These are phyloP conservation scores for Cydia fagiglandana DNA, from an alignment of 1,140 invertebrate species.

Conservation along the genomic window DNA sequence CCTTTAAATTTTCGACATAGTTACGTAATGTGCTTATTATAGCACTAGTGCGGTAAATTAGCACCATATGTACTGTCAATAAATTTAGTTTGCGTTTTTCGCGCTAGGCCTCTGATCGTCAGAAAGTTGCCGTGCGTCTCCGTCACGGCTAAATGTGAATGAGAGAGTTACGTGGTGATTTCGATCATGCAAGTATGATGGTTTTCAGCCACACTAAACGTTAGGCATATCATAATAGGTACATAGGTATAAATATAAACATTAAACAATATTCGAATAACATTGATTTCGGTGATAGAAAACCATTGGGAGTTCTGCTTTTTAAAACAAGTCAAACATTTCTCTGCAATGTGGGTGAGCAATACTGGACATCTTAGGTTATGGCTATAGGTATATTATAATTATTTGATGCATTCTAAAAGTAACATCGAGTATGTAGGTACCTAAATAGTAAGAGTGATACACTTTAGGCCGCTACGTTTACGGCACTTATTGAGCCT, in stretches of 20 bases:
- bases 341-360: neutral
- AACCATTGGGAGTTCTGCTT: neutral
- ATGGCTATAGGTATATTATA: neutral
- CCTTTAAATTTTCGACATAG: no score
- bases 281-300: slow-evolving; percentile 7
- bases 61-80: neutral
- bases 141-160: neutral
- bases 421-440: neutral
- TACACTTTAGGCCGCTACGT: no score
- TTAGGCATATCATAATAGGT: neutral
- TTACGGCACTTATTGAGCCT: no score
- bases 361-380: neutral
- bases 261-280: slow-evolving; percentile 18
- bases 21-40: no score
- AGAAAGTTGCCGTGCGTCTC: neutral
- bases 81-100: neutral
- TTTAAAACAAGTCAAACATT: neutral
- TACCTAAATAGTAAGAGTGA: neutral
- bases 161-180: neutral
- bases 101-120: no score
- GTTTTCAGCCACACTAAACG: neutral
- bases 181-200: neutral
- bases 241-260: slow-evolving; percentile 17
- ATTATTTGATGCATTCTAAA: slow-evolving; percentile 3
- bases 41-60: no score